Percentiles rank a stretch among this genome's conserved stretches.
These are phyloP conservation scores for Villa cingulata DNA, from an alignment of 2,888 invertebrate species.

Conservation along the genomic window DNA sequence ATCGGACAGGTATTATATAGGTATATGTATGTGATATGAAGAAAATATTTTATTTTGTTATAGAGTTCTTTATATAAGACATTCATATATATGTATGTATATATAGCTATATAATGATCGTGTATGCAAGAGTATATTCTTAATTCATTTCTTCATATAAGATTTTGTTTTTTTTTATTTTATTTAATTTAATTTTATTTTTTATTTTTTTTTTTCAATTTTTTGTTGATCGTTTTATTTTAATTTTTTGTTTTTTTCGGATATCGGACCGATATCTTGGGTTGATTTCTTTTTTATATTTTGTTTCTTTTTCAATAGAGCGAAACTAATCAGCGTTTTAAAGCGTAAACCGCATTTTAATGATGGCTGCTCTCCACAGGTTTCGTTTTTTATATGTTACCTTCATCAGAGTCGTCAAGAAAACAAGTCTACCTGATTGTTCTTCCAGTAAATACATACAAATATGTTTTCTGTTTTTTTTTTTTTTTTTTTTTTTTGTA, in stretches of 20 bases:
- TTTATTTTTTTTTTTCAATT: background rate
- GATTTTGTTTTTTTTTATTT: too few species aligned
- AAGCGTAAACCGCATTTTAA: slow-evolving; percentile 18
- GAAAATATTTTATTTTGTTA: too few species aligned
- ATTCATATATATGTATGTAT: too few species aligned
- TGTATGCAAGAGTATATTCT: too few species aligned
- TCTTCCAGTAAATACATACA: background rate
- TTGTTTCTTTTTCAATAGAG: slow-evolving; percentile 7
- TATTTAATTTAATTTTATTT: too few species aligned
- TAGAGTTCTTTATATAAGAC: too few species aligned
- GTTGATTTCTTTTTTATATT: background rate
- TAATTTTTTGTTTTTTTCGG: too few species aligned
- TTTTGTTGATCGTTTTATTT: background rate
- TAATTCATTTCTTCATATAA: too few species aligned
- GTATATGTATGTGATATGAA: too few species aligned
- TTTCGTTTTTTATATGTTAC: slow-evolving; percentile 2
- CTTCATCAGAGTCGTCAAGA: background rate
- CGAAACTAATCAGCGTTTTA: slow-evolving; percentile 18
- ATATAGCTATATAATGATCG: too few species aligned
- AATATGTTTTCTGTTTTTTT: too few species aligned
- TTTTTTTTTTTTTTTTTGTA: too few species aligned
- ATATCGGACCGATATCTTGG: background rate
- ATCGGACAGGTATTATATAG: background rate
- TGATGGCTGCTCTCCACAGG: slow-evolving; percentile 15
- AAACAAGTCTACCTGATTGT: slow-evolving; percentile 7